Evolutionary conservation across 2,797 vertebrate genomes (phyloP).

Genomic region (Thripadectes ignobilis): DNA sequence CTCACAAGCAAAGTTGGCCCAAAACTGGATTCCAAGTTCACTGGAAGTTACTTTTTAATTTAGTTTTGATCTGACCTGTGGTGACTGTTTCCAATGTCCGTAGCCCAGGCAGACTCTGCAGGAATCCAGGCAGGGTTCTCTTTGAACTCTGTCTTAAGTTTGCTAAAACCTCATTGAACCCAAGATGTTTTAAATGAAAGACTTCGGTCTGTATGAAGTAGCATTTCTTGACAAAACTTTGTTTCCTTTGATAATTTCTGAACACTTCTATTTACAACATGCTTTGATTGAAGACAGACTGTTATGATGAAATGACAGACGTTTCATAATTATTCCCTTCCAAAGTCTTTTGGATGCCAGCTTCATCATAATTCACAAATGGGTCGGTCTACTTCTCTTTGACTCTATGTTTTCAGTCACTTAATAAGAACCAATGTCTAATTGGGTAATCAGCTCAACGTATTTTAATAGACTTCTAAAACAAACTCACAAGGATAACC

Average conservation of each 20-base stretch:
- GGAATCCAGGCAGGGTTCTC: constrained; percentile 42
- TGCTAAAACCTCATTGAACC: constrained; percentile 37
- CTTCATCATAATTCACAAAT: constrained; percentile 13
- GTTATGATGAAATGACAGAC: constrained; percentile 30
- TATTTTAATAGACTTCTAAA: background rate
- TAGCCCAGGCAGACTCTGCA: constrained; percentile 39
- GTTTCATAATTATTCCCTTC: constrained; percentile 19
- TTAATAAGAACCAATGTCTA: background rate
- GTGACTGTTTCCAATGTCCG: constrained; percentile 49
- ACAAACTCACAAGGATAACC: background rate
- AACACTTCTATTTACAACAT: constrained; percentile 61
- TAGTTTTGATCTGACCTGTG: constrained; percentile 39
- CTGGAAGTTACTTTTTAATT: constrained; percentile 27
- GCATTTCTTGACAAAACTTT: constrained; percentile 63
- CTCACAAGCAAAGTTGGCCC: background rate
- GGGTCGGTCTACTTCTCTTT: background rate
- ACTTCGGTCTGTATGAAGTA: constrained; percentile 42
- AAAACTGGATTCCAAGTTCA: constrained; percentile 17
- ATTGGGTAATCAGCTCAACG: background rate
- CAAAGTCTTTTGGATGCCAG: constrained; percentile 9
- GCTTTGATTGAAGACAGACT: constrained; percentile 62
- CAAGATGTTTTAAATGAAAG: constrained; percentile 67
- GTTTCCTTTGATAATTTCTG: constrained; percentile 66
- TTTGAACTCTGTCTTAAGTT: constrained; percentile 60
- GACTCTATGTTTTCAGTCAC: background rate